Conservation (phyloP, 2,888 invertebrate species). For the Autographa gamma region DNA sequence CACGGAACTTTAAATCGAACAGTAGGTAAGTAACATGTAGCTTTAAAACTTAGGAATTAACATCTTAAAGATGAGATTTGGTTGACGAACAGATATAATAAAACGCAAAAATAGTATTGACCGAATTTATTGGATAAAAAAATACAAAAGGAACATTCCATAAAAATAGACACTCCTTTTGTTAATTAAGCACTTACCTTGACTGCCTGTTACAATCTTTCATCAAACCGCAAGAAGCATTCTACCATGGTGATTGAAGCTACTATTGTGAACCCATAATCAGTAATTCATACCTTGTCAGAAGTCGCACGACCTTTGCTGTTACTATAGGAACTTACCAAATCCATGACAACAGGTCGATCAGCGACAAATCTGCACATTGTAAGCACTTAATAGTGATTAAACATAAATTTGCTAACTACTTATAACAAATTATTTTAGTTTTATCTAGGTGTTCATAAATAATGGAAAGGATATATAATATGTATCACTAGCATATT, state of each 20-base stretch:
- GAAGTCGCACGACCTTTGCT: too few relatives aligned
- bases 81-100: background rate
- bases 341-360: background rate
- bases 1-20: background rate
- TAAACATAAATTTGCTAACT: background rate
- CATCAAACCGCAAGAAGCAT: background rate
- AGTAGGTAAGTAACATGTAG: too few relatives aligned
- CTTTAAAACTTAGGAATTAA: too few relatives aligned
- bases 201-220: background rate
- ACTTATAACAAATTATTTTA: background rate
- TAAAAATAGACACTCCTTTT: background rate
- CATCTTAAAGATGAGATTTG: background rate
- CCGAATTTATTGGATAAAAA: background rate
- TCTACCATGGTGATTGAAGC: too few relatives aligned
- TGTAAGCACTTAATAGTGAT: background rate
- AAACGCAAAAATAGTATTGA: background rate
- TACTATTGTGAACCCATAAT: too few relatives aligned
- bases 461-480: background rate
- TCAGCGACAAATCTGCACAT: background rate
- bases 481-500: background rate
- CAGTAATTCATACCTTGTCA: too few relatives aligned
- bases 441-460: background rate
- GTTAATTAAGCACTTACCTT: background rate
- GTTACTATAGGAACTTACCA: slow-evolving; percentile 2
- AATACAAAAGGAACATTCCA: background rate